phyloP scores from a whole-genome alignment of 1,140 invertebrate genomes.

The Lucilia cuprina region DNA sequence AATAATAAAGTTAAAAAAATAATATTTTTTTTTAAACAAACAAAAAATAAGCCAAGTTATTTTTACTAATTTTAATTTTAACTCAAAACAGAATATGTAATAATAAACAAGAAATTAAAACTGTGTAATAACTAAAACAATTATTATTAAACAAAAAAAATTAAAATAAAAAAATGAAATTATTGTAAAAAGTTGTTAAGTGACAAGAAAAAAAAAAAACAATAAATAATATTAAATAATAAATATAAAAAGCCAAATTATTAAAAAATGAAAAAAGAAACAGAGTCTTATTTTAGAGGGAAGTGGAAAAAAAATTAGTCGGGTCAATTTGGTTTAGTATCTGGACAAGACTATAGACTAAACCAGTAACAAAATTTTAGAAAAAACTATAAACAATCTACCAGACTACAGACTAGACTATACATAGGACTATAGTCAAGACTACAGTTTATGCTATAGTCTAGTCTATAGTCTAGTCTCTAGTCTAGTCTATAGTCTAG shows the following conservation, averaged over 20 bases:
- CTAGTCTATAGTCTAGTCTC: too few relatives aligned
- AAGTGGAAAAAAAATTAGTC: too few relatives aligned
- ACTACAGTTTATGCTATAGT: too few relatives aligned
- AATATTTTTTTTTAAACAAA: conserved; percentile 18
- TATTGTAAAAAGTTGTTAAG: conserved; percentile 34
- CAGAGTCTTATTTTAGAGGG: not conserved
- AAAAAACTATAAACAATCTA: too few relatives aligned
- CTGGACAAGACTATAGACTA: too few relatives aligned
- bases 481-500: too few relatives aligned
- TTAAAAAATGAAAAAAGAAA: conserved; percentile 7
- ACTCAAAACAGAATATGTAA: too few relatives aligned
- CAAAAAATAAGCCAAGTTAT: not conserved
- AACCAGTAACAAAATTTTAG: too few relatives aligned
- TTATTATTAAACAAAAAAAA: too few relatives aligned
- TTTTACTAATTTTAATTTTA: conserved; percentile 23
- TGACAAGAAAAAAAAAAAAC: conserved; percentile 16
- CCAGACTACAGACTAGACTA: too few relatives aligned
- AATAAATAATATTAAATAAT: not conserved
- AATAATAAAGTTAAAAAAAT: not conserved
- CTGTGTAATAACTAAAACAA: not conserved
- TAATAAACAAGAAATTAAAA: not conserved
- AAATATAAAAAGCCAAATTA: conserved; percentile 28
- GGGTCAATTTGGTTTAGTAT: too few relatives aligned
- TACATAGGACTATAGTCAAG: too few relatives aligned
- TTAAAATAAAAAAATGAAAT: not conserved